These are phyloP conservation scores for Diogma glabrata DNA, from an alignment of 2,888 invertebrate species.

Conservation along the genomic window DNA sequence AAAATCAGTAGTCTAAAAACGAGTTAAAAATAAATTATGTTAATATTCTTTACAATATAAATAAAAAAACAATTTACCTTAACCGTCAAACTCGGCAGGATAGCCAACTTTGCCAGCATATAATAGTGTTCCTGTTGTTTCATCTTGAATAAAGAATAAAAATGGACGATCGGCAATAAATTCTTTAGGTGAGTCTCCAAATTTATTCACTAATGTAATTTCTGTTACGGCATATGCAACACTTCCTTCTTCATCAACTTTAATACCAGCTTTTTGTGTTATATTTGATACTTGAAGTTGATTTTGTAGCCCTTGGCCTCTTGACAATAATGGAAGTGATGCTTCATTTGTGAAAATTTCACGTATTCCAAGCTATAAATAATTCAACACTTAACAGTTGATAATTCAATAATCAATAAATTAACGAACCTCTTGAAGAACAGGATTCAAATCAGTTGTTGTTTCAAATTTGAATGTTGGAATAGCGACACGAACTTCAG, in stretches of 20 bases:
- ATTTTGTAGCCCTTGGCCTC: slow-evolving; percentile 40
- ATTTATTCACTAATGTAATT: slow-evolving; percentile 58
- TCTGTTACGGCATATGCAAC: slow-evolving; percentile 58
- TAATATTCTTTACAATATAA: too few relatives aligned
- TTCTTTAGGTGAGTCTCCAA: slow-evolving; percentile 47
- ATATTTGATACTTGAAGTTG: slow-evolving; percentile 54
- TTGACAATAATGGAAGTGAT: slow-evolving; percentile 54
- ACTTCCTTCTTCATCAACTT: slow-evolving; percentile 65
- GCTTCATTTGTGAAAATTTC: slow-evolving; percentile 60
- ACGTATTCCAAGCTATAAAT: slow-evolving; percentile 52
- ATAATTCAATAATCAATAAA: slow-evolving; percentile 16
- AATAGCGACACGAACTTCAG: slow-evolving; percentile 48
- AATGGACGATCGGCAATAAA: slow-evolving; percentile 66
- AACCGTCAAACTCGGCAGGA: slow-evolving; percentile 38
- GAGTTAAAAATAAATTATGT: too few relatives aligned
- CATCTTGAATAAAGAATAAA: slow-evolving; percentile 69
- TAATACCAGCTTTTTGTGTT: slow-evolving; percentile 63
- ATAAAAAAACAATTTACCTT: too few relatives aligned
- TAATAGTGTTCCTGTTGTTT: slow-evolving; percentile 55
- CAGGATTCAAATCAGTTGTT: slow-evolving; percentile 47
- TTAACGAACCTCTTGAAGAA: too few relatives aligned
- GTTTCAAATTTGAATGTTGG: slow-evolving; percentile 68
- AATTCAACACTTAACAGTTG: neutral
- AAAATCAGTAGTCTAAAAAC: too few relatives aligned
- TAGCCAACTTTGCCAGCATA: slow-evolving; percentile 63